A percentile compares a stretch with the other conserved stretches of the same genome.
Conservation (phyloP, 2,888 invertebrate genomes). For the Tetropium fuscum region DNA sequence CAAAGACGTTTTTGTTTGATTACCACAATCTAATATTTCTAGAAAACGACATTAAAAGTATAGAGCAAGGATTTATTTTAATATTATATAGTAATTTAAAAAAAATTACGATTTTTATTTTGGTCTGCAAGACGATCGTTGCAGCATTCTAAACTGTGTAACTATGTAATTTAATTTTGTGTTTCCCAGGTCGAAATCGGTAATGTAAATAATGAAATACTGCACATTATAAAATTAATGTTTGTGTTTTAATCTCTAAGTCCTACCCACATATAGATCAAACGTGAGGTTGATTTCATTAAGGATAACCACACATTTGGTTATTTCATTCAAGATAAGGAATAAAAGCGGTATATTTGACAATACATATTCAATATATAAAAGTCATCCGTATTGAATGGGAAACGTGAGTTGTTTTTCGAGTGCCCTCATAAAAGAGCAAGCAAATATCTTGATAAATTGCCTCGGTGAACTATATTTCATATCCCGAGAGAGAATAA, state of each 20-base stretch:
- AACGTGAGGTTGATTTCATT: constrained; percentile 16
- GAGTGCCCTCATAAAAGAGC: background rate
- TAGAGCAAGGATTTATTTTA: no score
- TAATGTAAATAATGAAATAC: background rate
- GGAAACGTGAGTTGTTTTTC: constrained; percentile 18
- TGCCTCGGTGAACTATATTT: constrained; percentile 2
- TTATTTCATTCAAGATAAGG: constrained; percentile 13
- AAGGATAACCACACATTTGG: constrained; percentile 14
- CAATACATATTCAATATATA: constrained; percentile 2
- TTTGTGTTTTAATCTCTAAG: background rate
- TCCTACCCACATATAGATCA: background rate
- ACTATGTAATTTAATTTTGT: no score
- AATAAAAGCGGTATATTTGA: constrained; percentile 10
- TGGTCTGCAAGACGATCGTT: no score
- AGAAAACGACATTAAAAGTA: no score
- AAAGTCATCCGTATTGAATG: background rate
- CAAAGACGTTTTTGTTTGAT: no score
- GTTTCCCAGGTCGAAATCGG: background rate
- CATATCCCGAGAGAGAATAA: no score
- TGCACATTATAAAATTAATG: background rate
- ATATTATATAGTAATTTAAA: no score
- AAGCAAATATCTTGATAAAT: background rate
- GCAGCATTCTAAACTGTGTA: no score
- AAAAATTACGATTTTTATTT: no score
- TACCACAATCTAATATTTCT: no score